Evolutionary conservation across 1,140 invertebrate species (phyloP), one percentile per base, ranked within the genome.

Genomic region (Condylostylus longicornis): DNA sequence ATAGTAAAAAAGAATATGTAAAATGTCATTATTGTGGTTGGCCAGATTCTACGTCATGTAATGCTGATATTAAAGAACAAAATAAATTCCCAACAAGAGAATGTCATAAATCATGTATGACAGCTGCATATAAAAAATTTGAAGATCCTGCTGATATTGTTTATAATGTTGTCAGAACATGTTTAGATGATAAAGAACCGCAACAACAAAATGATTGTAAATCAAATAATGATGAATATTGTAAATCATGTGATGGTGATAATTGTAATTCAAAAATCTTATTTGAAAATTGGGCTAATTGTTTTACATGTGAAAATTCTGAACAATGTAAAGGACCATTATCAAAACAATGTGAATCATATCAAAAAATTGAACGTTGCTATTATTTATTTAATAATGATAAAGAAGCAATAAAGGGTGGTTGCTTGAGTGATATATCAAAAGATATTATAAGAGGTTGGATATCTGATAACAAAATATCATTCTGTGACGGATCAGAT

Each of bases 91-190:
- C n/a, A n/a, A 44, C 15, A 1, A 44, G 49, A 1, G 39, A 29
- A 5, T 58, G 54, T 25, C 30, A 55, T 2, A 37, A 49, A 22
- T 32, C 46, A n/a, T 58, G 54, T 17, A 45, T 58, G 19, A 58
- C 54, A 1, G 49, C 54, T 1, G 40, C 58, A 1, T 58, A 58
- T 42, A 22, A 51, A 0, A 46, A 45, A 5, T 50, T 42, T 10
- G 35, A 12, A 5, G 54, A 58, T 13, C n/a, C n/a, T n/a, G 30
- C 4, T 10, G 35, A 35, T 5, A 25, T 52, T 1, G 47, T 51
- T 0, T 18, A 44, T 34, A 54, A 58, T 10, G 12, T 58, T 8
- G 43, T 50, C 14, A 42, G 54, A 10, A 48, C 32, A 12, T 58
- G 54, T n/a, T 14, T 48, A 10, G 51, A 57, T 20, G 54, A 58